Percentiles rank a stretch among this genome's conserved stretches.
Evolutionary conservation across 2,113 vertebrate genomes (phyloP).

Genomic region (Morone chrysops): DNA sequence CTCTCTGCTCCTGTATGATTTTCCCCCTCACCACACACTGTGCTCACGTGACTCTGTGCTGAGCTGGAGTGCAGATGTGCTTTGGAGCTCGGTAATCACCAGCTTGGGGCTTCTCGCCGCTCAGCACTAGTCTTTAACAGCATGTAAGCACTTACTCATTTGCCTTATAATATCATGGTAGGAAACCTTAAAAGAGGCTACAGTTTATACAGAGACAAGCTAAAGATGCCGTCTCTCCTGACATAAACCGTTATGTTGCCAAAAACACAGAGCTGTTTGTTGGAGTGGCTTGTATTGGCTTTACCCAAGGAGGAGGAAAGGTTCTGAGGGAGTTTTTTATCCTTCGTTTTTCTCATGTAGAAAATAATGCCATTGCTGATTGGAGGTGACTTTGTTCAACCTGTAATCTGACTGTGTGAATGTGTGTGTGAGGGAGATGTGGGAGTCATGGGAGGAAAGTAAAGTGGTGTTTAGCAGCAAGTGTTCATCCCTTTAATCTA

Average conservation of each 20-base stretch:
- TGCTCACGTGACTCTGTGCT: constrained; percentile 68
- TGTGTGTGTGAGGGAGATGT: constrained; percentile 37
- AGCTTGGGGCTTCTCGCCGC: constrained; percentile 81
- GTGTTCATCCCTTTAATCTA: constrained; percentile 70
- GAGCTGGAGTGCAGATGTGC: constrained; percentile 83
- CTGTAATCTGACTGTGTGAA: constrained; percentile 40
- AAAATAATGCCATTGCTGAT: constrained; percentile 8
- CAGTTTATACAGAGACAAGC: constrained; percentile 78
- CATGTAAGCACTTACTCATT: constrained; percentile 86
- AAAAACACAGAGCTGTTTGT: constrained; percentile 30
- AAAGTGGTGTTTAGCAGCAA: constrained; percentile 60
- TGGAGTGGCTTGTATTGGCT: constrained; percentile 17
- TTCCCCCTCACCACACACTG: constrained; percentile 58
- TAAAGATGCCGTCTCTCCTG: constrained; percentile 63
- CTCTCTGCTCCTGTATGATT: constrained; percentile 55
- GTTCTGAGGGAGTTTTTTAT: constrained; percentile 14
- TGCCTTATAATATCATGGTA: constrained; percentile 83
- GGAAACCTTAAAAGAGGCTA: constrained; percentile 77
- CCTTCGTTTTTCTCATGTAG: constrained; percentile 21
- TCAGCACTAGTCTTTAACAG: constrained; percentile 81
- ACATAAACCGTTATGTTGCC: constrained; percentile 50
- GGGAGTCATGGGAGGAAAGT: constrained; percentile 46
- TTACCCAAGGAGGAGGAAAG: constrained; percentile 17
- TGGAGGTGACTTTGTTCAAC: constrained; percentile 15
- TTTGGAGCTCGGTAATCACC: constrained; percentile 81